Evolutionary conservation across 2,888 invertebrate genomes (phyloP), one percentile per base, ranked within the genome.

Genomic region (Troides oblongomaculatus): DNA sequence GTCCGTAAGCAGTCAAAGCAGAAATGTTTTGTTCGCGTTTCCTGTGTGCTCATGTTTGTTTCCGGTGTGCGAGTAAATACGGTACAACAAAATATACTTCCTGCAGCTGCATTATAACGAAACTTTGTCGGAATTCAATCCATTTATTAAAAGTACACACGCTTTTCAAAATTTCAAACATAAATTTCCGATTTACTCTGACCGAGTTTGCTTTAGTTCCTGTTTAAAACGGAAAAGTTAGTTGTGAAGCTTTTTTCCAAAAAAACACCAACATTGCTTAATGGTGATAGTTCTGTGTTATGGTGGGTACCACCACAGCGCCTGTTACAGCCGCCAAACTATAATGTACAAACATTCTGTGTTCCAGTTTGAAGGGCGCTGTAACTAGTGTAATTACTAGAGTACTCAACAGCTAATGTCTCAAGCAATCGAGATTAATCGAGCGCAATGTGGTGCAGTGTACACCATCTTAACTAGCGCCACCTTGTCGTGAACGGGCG

Each of bases 61-160:
- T 58, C 18, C 53, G 18, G 23, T 58, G 2, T 23, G 21, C 23
- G 57, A 58, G 23, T 58, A 10, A 21, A 25, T 58, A 23, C 57
- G 57, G 23, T 12, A 58, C 12, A 58, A 58, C 14, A 58, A 58
- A 58, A 58, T 57, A 57, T 58, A 12, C 3, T 58, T 58, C 57
- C n/a, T 1, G 23, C 57, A 10, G 4, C 57, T 2, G 3, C 4
- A 58, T 58, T 2, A 43, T 43, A 53, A 56, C 18, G 25, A 30
- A 66, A 66, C 50, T 66, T 66, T 53, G 66, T 56, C 23, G 53
- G 53, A 66, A 66, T 66, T 39, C 18, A 66, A 39, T 17, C 66
- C 66, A 66, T 66, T 66, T 56, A 66, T 66, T 66, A 66, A 61
- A 61, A 61, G 46, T 46, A 14, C 14, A 60, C 56, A 39, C 18